Conservation (phyloP, 2,888 invertebrate species). For the Hedychridium roseum region DNA sequence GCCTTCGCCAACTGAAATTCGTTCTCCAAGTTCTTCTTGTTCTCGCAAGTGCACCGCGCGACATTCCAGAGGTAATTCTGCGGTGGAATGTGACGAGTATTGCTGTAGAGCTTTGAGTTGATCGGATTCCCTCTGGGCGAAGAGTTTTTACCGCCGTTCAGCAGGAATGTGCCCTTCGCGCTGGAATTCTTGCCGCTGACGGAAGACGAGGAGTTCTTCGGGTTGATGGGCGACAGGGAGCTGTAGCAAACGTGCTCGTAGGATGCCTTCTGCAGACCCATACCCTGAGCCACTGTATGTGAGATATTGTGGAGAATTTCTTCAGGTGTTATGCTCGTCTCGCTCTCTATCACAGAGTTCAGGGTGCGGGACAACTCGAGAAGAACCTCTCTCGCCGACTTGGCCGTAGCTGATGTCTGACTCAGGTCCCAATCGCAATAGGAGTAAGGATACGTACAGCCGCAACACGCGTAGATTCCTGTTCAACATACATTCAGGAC, state of each 20-base stretch:
- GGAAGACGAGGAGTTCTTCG: background rate
- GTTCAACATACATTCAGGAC: too few relatives aligned
- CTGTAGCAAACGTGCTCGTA: constrained; percentile 29
- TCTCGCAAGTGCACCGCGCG: constrained; percentile 33
- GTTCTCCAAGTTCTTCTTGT: too few relatives aligned
- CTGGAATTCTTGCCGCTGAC: constrained; percentile 28
- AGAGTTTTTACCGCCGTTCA: constrained; percentile 18
- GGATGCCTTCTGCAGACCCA: constrained; percentile 17
- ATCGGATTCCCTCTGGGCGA: constrained; percentile 45
- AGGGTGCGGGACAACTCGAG: constrained; percentile 51
- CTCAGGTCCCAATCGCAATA: constrained; percentile 33
- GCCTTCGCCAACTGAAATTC: constrained; percentile 10
- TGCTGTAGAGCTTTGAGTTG: constrained; percentile 44
- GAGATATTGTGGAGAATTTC: constrained; percentile 53
- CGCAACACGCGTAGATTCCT: constrained; percentile 41
- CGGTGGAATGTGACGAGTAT: constrained; percentile 21
- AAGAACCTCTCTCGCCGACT: constrained; percentile 45
- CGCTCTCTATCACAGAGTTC: constrained; percentile 53
- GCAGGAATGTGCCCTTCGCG: constrained; percentile 23
- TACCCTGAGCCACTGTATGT: constrained; percentile 43
- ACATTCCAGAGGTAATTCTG: constrained; percentile 33
- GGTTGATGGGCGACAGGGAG: constrained; percentile 27
- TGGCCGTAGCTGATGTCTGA: constrained; percentile 18
- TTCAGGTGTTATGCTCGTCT: constrained; percentile 42
- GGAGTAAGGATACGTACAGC: constrained; percentile 38